Evolutionary conservation across 64 coral and sea anemone genomes (phyloP).

Genomic region (Stichodactyla helianthus): DNA sequence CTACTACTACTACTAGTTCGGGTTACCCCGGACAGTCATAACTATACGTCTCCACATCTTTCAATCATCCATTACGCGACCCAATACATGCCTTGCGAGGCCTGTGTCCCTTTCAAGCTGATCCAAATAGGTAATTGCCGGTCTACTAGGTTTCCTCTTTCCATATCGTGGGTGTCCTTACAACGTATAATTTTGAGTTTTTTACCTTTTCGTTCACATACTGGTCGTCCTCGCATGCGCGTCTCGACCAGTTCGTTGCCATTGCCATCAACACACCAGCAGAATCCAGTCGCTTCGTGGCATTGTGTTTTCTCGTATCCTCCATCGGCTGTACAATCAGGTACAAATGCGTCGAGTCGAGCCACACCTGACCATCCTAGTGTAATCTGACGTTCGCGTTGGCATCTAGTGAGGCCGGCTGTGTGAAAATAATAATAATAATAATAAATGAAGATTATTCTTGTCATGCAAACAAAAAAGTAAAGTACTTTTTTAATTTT

Average conservation of each 20-base stretch:
- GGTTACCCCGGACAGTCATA: no score
- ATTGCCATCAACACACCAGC: slow-evolving; percentile 77
- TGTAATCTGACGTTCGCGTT: slow-evolving; percentile 31
- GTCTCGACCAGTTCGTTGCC: slow-evolving; percentile 65
- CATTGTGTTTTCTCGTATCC: slow-evolving; percentile 57
- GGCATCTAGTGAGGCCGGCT: slow-evolving; percentile 51
- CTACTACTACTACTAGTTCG: no score
- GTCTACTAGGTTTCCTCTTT: no score
- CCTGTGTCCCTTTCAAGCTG: no score
- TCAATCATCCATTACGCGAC: no score
- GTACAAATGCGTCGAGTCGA: slow-evolving; percentile 55
- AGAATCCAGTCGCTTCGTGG: slow-evolving; percentile 33
- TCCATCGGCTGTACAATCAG: slow-evolving; percentile 62
- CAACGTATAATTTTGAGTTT: background rate
- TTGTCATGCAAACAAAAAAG: no score
- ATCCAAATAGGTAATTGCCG: no score
- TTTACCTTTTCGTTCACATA: slow-evolving; percentile 53
- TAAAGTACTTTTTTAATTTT: no score
- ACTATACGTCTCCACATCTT: no score
- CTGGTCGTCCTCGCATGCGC: slow-evolving; percentile 50
- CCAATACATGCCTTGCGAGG: no score
- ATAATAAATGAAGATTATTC: no score
- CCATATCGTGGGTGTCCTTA: no score
- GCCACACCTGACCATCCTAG: slow-evolving; percentile 38
- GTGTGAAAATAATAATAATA: background rate